Base-by-base conservation (phyloP, 2,888 invertebrate genomes). In the Diaperis boleti region DNA sequence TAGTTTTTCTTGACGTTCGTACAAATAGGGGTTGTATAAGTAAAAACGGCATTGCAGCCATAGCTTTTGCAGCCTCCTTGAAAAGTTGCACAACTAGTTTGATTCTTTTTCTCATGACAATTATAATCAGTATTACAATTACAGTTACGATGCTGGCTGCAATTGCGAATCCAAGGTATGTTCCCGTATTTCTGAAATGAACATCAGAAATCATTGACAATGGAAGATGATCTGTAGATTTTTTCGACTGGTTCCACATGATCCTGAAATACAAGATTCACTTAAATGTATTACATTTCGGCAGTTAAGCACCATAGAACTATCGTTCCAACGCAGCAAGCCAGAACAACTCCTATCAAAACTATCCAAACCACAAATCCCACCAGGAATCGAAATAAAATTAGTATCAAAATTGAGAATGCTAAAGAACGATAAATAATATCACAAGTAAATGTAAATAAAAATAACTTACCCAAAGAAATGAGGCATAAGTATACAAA, bases 31-130 rank as follows among this genome's bases (percentile, higher is more conserved):
- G 89, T 76, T 88, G 85, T 8, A 88, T 73, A 3, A 89, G 77
- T 8, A 90, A 70, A 0, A 83, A 71, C 0, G 89, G 89, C 86
- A 89, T 88, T 7, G 83, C 80, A 18, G 82, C 79, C 17, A 89
- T 78, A 0, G 88, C 88, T 78, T 88, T 89, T 49, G 88, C 89
- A 15, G 89, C 86, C 79, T 90, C 89, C 69, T 83, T 83, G 72
- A 89, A 89, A 17, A 90, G 79, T 66, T 86, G 85, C 15, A 88
- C 84, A 0, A 89, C 88, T 55, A 89, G 79, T 62, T 83, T 79
- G 50, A 89, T 87, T 59, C 88, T 81, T 70, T 87, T 88, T 62
- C 88, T 79, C 84, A 89, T 84, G 0, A 86, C 85, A 20, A 88
- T 71, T 18, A 89, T 81, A 1, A 89, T 78, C 11, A 88, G 74